Evolutionary conservation across 2,797 vertebrate genomes (phyloP), one percentile per base, ranked within the genome.

Genomic region (Microtus californicus): DNA sequence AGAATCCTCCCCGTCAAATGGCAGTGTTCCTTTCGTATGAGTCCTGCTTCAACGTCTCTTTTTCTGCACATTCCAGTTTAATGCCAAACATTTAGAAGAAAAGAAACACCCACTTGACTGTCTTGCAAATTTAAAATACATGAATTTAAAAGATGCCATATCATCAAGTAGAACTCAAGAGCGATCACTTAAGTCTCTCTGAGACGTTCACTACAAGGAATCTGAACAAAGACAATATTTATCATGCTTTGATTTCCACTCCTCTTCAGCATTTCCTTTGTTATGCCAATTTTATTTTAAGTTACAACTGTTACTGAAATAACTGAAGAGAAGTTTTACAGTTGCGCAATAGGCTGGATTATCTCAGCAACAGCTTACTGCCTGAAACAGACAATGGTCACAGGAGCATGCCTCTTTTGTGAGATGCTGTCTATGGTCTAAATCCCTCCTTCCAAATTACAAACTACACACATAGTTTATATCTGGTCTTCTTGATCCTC

Each of bases 111-210:
- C 45, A 90, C 87, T 74, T 87, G 87, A 91, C 76, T 89, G 63
- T 79, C 91, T 92, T 92, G 65, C 34, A 92, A 96, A 96, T 92
- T 89, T 65, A 59, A 96, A 90, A 81, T 3, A 9, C 34, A 89
- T 21, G 87, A 59, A 89, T 94, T 83, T 54, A 89, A 93, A 93
- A 48, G 37, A 92, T 80, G 59, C 34, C 71, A 59, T 15, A 77
- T 93, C 56, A 80, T 31, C 34, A 87, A 90, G 67, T 37, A 77
- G n/a, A 91, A 91, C 7, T 25, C 31, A 29, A 67, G 71, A 92
- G 51, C 34, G 59, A 90, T 45, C 25, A 54, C 79, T 85, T 93
- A 87, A 65, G 21, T 56, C 43, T 86, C 37, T 91, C 0, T 13
- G 56, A 76, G 37, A 71, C 51, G 61, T 11, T 54, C 4, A 61